phyloP scores from a whole-genome alignment of 2,888 invertebrate genomes.

The Saturnia japonica region DNA sequence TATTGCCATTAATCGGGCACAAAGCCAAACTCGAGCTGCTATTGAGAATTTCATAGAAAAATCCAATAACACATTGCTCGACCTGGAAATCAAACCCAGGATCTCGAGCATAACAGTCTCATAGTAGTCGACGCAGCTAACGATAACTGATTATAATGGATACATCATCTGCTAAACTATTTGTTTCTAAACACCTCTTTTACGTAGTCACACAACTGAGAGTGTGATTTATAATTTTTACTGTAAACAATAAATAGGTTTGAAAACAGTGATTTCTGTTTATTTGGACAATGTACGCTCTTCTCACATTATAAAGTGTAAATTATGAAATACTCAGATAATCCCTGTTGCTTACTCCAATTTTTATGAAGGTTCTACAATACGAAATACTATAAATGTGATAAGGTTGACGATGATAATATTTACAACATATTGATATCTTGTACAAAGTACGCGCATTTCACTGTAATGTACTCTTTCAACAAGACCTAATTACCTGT shows the following conservation, averaged over 20 bases:
- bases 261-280: neutral
- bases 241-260: neutral
- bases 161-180: neutral
- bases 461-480: neutral
- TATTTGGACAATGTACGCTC: neutral
- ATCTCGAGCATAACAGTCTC: no score
- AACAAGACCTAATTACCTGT: neutral
- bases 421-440: neutral
- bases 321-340: neutral
- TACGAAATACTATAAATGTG: neutral
- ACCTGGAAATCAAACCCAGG: no score
- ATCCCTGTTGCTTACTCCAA: neutral
- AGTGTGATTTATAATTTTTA: neutral
- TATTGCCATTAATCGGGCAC: no score
- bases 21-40: no score
- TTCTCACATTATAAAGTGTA: neutral
- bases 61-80: no score
- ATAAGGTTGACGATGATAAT: neutral
- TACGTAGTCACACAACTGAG: neutral
- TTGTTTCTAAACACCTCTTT: neutral
- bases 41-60: no score
- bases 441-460: neutral
- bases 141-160: neutral
- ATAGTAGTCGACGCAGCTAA: no score
- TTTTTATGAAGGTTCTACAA: neutral